Conservation (phyloP, 1,140 invertebrate genomes). For the Drosophila saltans region DNA sequence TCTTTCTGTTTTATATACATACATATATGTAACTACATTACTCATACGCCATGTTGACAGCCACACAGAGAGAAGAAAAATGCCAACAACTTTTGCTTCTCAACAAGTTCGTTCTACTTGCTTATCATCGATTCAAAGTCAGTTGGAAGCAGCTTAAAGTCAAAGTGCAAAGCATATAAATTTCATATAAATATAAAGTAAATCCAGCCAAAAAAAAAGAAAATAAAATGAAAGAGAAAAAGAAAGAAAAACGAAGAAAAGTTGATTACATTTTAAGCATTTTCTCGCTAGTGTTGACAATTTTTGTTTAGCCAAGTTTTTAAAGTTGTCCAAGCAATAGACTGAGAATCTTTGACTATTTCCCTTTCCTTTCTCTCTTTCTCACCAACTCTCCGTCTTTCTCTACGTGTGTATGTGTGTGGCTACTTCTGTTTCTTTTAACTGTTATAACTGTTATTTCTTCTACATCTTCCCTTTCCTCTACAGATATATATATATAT, state of each 20-base stretch:
- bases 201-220: slow-evolving; percentile 7
- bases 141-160: slow-evolving; percentile 14
- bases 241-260: slow-evolving; percentile 22
- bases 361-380: slow-evolving; percentile 31
- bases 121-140: slow-evolving; percentile 41
- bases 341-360: slow-evolving; percentile 34
- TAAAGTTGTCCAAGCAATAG: slow-evolving; percentile 49
- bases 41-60: slow-evolving; percentile 51
- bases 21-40: slow-evolving; percentile 32
- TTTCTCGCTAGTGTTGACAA: slow-evolving; percentile 43
- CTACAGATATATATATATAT: background rate
- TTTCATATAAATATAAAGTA: slow-evolving; percentile 39
- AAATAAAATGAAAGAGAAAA: background rate
- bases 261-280: slow-evolving; percentile 54
- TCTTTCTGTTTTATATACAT: slow-evolving; percentile 38
- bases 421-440: slow-evolving; percentile 52
- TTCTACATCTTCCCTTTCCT: slow-evolving; percentile 45
- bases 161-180: slow-evolving; percentile 35
- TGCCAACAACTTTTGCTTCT: slow-evolving; percentile 24
- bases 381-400: too few relatives aligned
- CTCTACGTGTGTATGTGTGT: slow-evolving; percentile 35
- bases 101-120: slow-evolving; percentile 46
- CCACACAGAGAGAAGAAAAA: background rate
- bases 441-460: slow-evolving; percentile 58
- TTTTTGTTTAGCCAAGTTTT: slow-evolving; percentile 52